phyloP scores from a whole-genome alignment of 2,888 invertebrate genomes.

The Drosophila merina region DNA sequence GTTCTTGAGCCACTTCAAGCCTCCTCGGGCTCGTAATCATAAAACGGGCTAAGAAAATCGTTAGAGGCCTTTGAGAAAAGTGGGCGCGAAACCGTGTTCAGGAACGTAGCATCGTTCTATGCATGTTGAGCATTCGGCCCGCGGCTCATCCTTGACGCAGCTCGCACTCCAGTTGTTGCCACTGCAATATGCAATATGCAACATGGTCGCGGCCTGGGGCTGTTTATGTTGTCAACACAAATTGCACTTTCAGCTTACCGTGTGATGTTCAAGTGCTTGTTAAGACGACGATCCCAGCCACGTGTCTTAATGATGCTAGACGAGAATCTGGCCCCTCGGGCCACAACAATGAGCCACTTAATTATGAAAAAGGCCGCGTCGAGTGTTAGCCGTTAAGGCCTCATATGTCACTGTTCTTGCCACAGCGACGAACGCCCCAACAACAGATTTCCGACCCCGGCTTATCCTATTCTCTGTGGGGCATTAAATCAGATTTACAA shows the following conservation, averaged over 20 bases:
- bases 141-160: constrained; percentile 46
- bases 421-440: constrained; percentile 50
- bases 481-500: constrained; percentile 75
- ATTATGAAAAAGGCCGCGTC: constrained; percentile 69
- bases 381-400: constrained; percentile 46
- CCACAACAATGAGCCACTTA: constrained; percentile 63
- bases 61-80: constrained; percentile 48
- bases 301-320: constrained; percentile 76
- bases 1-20: constrained; percentile 28
- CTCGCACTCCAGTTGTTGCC: constrained; percentile 41
- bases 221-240: constrained; percentile 66
- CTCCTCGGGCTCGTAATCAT: constrained; percentile 29
- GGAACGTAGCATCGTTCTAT: constrained; percentile 16
- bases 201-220: constrained; percentile 17
- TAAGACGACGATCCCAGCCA: constrained; percentile 63
- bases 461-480: constrained; percentile 69
- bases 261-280: constrained; percentile 77
- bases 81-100: constrained; percentile 47
- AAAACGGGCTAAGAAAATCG: constrained; percentile 37
- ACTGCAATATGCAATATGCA: constrained; percentile 15
- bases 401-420: constrained; percentile 5
- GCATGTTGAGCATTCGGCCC: constrained; percentile 32
- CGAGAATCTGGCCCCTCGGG: constrained; percentile 14
- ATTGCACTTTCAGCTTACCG: constrained; percentile 68
- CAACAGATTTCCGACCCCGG: constrained; percentile 56